Evolutionary conservation across 2,113 vertebrate genomes (phyloP).

Genomic region (Genyomyrus donnyi): DNA sequence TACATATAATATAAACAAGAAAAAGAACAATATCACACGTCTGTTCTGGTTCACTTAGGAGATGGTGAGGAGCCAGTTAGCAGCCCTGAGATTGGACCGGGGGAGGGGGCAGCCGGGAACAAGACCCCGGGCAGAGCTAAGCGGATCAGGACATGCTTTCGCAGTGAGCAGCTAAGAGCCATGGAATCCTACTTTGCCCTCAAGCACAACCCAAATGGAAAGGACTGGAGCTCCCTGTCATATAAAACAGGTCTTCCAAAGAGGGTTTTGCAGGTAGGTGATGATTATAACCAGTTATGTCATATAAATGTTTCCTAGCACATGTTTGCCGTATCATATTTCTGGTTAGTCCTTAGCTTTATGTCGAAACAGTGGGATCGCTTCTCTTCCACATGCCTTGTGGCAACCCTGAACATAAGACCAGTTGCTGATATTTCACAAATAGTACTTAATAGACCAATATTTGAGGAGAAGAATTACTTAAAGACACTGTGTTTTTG

Average conservation of each 20-base stretch:
- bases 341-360: neutral
- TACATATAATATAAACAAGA: neutral
- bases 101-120: slow-evolving; percentile 23
- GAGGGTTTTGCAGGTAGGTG: slow-evolving; percentile 57
- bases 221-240: slow-evolving; percentile 56
- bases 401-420: neutral
- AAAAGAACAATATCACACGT: neutral
- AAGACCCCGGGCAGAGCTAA: slow-evolving; percentile 40
- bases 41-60: slow-evolving; percentile 14
- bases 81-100: slow-evolving; percentile 48
- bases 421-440: neutral
- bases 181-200: slow-evolving; percentile 58
- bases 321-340: neutral
- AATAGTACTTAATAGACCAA: neutral
- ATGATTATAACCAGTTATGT: neutral
- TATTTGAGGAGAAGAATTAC: neutral
- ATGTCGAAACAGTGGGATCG: neutral
- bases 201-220: slow-evolving; percentile 59
- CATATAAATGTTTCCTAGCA: neutral
- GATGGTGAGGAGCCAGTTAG: slow-evolving; percentile 55
- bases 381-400: neutral
- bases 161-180: slow-evolving; percentile 56
- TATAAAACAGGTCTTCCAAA: slow-evolving; percentile 60
- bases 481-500: neutral
- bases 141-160: slow-evolving; percentile 61